These are phyloP conservation scores for Petrosia ficiformis DNA, from an alignment of 37 sponge, comb jelly and placozoan species.

Conservation along the genomic window DNA sequence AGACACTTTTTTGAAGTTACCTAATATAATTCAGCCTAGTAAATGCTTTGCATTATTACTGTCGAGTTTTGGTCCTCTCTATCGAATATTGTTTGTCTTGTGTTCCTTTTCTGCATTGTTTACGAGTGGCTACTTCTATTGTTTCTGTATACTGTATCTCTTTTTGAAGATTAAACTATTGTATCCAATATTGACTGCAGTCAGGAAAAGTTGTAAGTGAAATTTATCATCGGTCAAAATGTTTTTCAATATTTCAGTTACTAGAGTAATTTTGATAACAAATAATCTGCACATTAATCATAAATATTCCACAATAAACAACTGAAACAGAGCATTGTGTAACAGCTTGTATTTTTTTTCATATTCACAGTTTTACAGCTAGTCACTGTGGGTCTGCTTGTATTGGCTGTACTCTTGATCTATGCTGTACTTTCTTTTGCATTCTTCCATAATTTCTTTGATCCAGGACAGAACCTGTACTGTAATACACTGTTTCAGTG, in stretches of 20 bases:
- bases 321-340: too few species aligned
- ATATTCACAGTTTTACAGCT: background rate
- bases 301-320: too few species aligned
- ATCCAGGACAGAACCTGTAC: slow-evolving; percentile 12
- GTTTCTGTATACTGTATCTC: background rate
- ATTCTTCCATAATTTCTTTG: background rate
- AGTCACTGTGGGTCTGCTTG: background rate
- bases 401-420: background rate
- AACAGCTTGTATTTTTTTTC: too few species aligned
- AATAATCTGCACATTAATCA: too few species aligned
- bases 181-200: background rate
- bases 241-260: too few species aligned
- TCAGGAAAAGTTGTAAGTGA: background rate
- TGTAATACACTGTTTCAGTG: slow-evolving; percentile 67
- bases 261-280: too few species aligned
- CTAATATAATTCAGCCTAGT: too few species aligned
- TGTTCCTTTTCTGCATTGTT: background rate
- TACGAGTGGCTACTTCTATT: background rate
- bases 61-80: background rate
- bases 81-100: background rate
- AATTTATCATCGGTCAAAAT: too few species aligned
- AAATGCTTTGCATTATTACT: background rate
- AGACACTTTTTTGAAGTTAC: too few species aligned
- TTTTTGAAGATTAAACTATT: background rate
- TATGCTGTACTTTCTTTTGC: background rate